Evolutionary conservation across 37 sponge, comb jelly and placozoan species (phyloP).

Genomic region (Diacarnus erythraeanus): DNA sequence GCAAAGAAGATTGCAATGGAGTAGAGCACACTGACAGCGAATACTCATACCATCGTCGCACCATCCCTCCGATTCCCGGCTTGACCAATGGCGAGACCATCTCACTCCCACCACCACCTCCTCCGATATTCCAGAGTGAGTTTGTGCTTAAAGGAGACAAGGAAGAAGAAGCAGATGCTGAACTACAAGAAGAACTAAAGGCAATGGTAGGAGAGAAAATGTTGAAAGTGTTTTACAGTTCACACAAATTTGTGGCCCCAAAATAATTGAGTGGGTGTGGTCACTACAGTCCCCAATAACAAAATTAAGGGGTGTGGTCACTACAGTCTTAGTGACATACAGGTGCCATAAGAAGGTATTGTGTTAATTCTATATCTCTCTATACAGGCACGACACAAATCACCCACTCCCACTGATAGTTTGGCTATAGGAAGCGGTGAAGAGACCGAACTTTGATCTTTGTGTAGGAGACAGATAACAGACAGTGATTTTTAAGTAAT

Average conservation of each 20-base stretch:
- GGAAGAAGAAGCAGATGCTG: slow-evolving; percentile 23
- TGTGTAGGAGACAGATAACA: no score
- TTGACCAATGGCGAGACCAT: background rate
- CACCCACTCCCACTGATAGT: no score
- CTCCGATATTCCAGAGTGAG: background rate
- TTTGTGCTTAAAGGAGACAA: no score
- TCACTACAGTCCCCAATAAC: no score
- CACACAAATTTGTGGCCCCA: background rate
- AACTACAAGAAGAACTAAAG: slow-evolving; percentile 5
- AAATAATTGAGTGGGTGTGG: background rate
- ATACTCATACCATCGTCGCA: background rate
- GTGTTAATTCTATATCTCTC: no score
- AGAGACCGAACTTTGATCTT: no score
- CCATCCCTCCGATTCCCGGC: slow-evolving; percentile 37
- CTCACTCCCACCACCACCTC: background rate
- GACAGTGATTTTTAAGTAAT: no score
- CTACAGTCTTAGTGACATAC: no score
- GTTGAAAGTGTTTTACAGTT: background rate
- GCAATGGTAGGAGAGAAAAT: background rate
- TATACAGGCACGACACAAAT: no score
- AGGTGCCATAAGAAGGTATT: no score
- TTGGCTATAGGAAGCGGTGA: no score
- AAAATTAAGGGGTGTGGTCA: no score
- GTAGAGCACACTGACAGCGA: slow-evolving; percentile 16
- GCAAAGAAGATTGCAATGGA: background rate